A percentile compares a stretch with the other conserved stretches of the same genome.
Evolutionary conservation across 2,888 invertebrate species (phyloP).

Genomic region (Drosophila koepferae): DNA sequence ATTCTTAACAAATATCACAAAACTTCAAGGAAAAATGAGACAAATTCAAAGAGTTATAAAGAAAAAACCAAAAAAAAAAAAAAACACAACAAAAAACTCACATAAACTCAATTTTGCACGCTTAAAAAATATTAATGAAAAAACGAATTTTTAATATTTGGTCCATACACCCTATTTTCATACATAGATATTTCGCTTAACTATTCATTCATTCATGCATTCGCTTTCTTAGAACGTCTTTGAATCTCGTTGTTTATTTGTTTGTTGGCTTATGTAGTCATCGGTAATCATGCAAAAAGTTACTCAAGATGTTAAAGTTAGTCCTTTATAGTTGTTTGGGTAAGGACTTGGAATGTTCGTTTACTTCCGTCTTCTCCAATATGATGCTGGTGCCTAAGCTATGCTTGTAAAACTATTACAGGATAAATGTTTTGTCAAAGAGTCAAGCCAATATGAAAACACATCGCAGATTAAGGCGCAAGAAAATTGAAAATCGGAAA

Average conservation of each 20-base stretch:
- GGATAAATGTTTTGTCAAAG: constrained; percentile 39
- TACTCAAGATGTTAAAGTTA: constrained; percentile 6
- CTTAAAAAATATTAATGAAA: too few species aligned
- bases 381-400: constrained; percentile 8
- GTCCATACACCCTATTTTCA: too few species aligned
- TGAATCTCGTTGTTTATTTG: neutral
- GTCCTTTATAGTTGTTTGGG: neutral
- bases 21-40: too few species aligned
- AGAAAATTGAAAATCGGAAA: constrained; percentile 35
- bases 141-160: too few species aligned
- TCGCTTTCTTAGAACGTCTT: neutral
- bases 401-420: constrained; percentile 8
- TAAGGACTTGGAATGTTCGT: neutral
- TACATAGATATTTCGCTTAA: neutral
- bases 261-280: neutral
- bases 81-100: too few species aligned
- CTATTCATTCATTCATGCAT: neutral
- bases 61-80: too few species aligned
- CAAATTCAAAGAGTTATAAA: too few species aligned
- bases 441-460: constrained; percentile 68
- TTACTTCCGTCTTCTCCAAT: constrained; percentile 27
- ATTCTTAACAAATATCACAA: too few species aligned
- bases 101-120: too few species aligned
- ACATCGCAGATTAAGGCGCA: constrained; percentile 31
- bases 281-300: constrained; percentile 1